Evolutionary conservation across 2,888 invertebrate genomes (phyloP).

Genomic region (Drosophila borealis): DNA sequence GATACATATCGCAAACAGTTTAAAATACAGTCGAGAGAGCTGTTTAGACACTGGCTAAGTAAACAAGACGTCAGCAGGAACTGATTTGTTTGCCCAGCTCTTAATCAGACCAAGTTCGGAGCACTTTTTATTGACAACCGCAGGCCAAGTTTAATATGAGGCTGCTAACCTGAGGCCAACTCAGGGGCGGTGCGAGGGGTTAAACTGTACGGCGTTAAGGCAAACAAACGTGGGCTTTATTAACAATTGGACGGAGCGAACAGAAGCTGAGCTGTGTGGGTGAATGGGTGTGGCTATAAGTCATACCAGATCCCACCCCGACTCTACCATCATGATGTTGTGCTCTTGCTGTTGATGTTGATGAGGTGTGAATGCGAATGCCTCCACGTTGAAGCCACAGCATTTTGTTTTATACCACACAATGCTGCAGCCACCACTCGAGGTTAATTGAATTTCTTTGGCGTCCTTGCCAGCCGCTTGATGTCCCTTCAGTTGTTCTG

Average conservation of each 20-base stretch:
- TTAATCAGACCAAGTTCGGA: slow-evolving; percentile 66
- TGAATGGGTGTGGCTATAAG: slow-evolving; percentile 34
- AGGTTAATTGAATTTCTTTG: slow-evolving; percentile 84
- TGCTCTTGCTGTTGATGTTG: slow-evolving; percentile 54
- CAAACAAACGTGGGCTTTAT: slow-evolving; percentile 61
- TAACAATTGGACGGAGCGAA: slow-evolving; percentile 40
- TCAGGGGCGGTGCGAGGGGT: slow-evolving; percentile 13
- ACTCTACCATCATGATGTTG: background rate
- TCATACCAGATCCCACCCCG: slow-evolving; percentile 10
- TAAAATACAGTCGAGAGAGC: slow-evolving; percentile 71
- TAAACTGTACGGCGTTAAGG: slow-evolving; percentile 58
- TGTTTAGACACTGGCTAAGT: slow-evolving; percentile 77
- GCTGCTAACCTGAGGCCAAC: slow-evolving; percentile 41
- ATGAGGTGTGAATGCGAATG: slow-evolving; percentile 83
- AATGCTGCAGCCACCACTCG: slow-evolving; percentile 78
- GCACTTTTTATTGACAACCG: slow-evolving; percentile 59
- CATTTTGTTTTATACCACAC: slow-evolving; percentile 72
- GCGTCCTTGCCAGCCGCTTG: slow-evolving; percentile 48
- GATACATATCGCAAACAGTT: slow-evolving; percentile 64
- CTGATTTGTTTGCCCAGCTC: slow-evolving; percentile 77
- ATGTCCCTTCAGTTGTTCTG: background rate
- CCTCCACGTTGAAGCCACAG: slow-evolving; percentile 56
- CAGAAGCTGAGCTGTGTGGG: slow-evolving; percentile 9
- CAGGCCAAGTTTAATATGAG: slow-evolving; percentile 49
- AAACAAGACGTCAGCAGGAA: slow-evolving; percentile 55